Percentiles rank a stretch among this genome's conserved stretches.
These are phyloP conservation scores for Ditylenchus dipsaci DNA, from an alignment of 1,140 invertebrate genomes.

Conservation along the genomic window DNA sequence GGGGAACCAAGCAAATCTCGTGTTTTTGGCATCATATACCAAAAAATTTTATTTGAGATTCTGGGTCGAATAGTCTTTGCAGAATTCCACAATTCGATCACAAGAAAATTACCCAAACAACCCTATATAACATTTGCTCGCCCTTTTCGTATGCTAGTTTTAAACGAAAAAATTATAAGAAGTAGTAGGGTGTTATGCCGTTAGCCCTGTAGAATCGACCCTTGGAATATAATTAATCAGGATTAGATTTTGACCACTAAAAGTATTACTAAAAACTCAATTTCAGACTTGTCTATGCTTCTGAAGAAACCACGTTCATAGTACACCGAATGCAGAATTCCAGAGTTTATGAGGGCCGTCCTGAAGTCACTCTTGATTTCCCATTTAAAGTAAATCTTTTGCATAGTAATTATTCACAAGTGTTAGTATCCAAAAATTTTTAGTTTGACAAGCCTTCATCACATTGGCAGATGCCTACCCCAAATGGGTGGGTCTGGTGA, in stretches of 20 bases:
- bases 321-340: conserved; percentile 39
- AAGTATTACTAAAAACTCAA: conserved; percentile 13
- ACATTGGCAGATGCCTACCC: conserved; percentile 17
- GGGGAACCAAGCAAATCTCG: too few relatives aligned
- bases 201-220: too few relatives aligned
- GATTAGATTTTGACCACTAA: not conserved
- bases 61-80: too few relatives aligned
- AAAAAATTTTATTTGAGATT: too few relatives aligned
- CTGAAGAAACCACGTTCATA: conserved; percentile 25
- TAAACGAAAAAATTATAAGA: too few relatives aligned
- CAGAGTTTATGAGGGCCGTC: conserved; percentile 10
- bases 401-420: not conserved
- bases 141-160: too few relatives aligned
- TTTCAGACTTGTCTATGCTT: conserved; percentile 37
- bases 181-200: too few relatives aligned
- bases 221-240: too few relatives aligned
- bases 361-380: conserved; percentile 33
- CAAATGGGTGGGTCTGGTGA: conserved; percentile 18
- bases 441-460: conserved; percentile 21
- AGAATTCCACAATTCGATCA: too few relatives aligned
- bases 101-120: too few relatives aligned
- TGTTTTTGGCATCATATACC: too few relatives aligned
- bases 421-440: conserved; percentile 26
- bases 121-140: too few relatives aligned
- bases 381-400: conserved; percentile 23